These are phyloP conservation scores for Thunnus maccoyii DNA, from an alignment of 2,113 vertebrate species.

Conservation along the genomic window DNA sequence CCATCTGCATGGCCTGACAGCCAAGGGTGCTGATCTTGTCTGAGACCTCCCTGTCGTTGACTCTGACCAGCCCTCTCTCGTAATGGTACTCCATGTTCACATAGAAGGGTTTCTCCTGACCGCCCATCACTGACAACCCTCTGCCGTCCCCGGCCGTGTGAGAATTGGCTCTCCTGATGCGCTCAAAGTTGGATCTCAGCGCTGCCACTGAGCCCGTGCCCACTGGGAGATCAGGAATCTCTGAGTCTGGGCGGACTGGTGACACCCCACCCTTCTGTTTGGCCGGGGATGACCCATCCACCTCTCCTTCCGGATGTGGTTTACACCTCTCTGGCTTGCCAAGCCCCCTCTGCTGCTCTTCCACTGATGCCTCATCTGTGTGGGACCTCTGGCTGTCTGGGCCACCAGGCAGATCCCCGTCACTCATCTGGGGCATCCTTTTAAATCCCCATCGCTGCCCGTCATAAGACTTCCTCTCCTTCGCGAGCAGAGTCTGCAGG, in stretches of 20 bases:
- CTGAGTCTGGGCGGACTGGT: constrained; percentile 61
- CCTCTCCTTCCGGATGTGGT: constrained; percentile 77
- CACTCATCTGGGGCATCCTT: constrained; percentile 80
- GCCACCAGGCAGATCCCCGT: constrained; percentile 72
- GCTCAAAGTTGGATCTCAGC: constrained; percentile 93
- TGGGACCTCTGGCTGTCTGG: constrained; percentile 54
- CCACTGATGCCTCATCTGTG: constrained; percentile 64
- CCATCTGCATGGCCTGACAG: constrained; percentile 96
- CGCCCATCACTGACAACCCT: constrained; percentile 59
- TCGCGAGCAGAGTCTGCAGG: constrained; percentile 97
- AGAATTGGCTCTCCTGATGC: constrained; percentile 88
- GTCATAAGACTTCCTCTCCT: constrained; percentile 96
- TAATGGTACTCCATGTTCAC: constrained; percentile 96
- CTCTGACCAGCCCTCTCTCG: constrained; percentile 92
- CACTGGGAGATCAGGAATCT: constrained; percentile 62
- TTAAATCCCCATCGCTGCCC: constrained; percentile 95
- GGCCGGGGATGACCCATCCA: constrained; percentile 69
- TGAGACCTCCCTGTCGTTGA: constrained; percentile 93
- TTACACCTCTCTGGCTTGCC: constrained; percentile 79
- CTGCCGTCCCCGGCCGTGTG: constrained; percentile 84
- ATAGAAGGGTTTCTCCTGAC: constrained; percentile 88
- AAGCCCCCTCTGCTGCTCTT: constrained; percentile 68
- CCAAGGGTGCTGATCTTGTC: constrained; percentile 94
- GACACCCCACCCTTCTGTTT: constrained; percentile 74
- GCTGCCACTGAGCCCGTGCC: constrained; percentile 91